Conservation (phyloP, 2,888 invertebrate species). For the Antheraea assamensis region DNA sequence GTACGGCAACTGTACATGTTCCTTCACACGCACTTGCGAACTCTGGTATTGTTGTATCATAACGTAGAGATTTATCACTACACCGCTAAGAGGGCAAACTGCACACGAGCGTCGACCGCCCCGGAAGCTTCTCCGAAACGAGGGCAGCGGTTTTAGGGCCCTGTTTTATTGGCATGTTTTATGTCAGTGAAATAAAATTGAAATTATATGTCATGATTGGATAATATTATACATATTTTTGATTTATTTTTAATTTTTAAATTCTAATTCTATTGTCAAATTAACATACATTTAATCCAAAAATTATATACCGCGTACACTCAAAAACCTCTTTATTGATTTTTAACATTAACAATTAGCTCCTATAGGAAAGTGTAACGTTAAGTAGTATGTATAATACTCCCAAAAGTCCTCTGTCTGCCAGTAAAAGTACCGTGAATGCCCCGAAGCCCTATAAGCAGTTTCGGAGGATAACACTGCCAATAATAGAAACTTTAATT, state of each 20-base stretch:
- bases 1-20: not conserved
- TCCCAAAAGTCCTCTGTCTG: too few relatives aligned
- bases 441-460: too few relatives aligned
- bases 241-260: not conserved
- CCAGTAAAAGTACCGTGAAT: too few relatives aligned
- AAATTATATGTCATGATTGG: not conserved
- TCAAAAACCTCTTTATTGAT: too few relatives aligned
- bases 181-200: not conserved
- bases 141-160: conserved; percentile 5
- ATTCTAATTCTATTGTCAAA: too few relatives aligned
- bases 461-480: too few relatives aligned
- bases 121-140: conserved; percentile 17
- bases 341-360: too few relatives aligned
- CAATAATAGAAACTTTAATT: too few relatives aligned
- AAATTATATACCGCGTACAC: too few relatives aligned
- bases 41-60: conserved; percentile 5
- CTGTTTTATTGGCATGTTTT: not conserved
- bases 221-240: not conserved
- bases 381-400: too few relatives aligned
- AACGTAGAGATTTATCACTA: conserved; percentile 12
- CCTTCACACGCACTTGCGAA: conserved; percentile 3
- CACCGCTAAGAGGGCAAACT: conserved; percentile 17
- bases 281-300: too few relatives aligned
- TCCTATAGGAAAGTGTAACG: too few relatives aligned
- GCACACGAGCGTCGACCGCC: conserved; percentile 6